A percentile compares a stretch with the other conserved stretches of the same genome.
Conservation (phyloP, 2,888 invertebrate genomes). For the Parnassius orleans region DNA sequence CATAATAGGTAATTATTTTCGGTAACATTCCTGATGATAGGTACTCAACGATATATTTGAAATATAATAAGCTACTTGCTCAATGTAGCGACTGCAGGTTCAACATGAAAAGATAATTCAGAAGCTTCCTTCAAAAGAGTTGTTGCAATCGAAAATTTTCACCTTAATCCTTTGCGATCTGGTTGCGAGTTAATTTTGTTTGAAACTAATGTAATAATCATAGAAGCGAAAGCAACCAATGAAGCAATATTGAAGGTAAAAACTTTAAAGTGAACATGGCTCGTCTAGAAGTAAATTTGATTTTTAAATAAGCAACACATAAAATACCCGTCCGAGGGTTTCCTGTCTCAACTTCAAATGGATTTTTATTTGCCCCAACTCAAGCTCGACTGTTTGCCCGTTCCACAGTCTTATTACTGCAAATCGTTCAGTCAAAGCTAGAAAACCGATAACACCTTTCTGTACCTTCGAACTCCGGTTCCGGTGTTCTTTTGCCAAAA, state of each 20-base stretch:
- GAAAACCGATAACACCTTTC: constrained; percentile 40
- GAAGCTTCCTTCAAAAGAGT: background rate
- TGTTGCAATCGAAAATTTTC: background rate
- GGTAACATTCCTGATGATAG: background rate
- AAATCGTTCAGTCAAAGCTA: constrained; percentile 40
- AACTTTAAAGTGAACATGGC: constrained; percentile 7
- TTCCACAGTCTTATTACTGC: constrained; percentile 34
- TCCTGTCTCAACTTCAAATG: constrained; percentile 44
- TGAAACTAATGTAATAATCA: background rate
- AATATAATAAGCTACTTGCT: background rate
- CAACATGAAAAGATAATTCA: background rate
- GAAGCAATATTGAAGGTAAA: constrained; percentile 29
- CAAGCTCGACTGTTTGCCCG: constrained; percentile 38
- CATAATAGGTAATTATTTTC: background rate
- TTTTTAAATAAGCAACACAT: constrained; percentile 28
- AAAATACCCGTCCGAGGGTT: constrained; percentile 23
- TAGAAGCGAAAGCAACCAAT: constrained; percentile 15
- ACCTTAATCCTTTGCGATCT: background rate
- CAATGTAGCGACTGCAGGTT: background rate
- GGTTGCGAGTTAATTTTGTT: background rate
- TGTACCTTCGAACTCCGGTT: constrained; percentile 65
- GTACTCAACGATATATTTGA: too few relatives aligned
- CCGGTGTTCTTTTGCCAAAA: constrained; percentile 70
- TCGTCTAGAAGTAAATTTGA: constrained; percentile 21
- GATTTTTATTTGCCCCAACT: constrained; percentile 39